Evolutionary conservation across 2,888 invertebrate species (phyloP).

Genomic region (Hypena proboscidalis): DNA sequence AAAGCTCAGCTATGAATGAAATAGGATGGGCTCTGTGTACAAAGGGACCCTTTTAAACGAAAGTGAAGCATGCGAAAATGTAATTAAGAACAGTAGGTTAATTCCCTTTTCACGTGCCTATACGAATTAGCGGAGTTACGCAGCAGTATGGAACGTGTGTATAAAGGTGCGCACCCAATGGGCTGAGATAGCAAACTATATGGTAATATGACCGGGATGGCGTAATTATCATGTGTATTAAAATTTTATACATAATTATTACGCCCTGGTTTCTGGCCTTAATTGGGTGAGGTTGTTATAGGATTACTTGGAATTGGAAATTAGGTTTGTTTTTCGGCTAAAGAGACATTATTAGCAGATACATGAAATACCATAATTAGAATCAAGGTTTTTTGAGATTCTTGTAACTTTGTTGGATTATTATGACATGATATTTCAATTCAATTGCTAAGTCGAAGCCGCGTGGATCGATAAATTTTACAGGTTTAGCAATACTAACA

Average conservation of each 20-base stretch:
- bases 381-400: no score
- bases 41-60: constrained; percentile 76
- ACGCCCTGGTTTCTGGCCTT: background rate
- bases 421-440: no score
- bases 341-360: no score
- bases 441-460: no score
- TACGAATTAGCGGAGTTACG: constrained; percentile 74
- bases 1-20: constrained; percentile 63
- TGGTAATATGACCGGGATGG: constrained; percentile 16
- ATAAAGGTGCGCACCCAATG: constrained; percentile 50
- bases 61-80: constrained; percentile 82
- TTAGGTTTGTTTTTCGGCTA: no score
- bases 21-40: constrained; percentile 65
- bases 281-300: background rate
- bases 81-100: constrained; percentile 83
- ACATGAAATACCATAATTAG: no score
- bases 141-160: constrained; percentile 55
- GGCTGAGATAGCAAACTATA: constrained; percentile 52
- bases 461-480: no score
- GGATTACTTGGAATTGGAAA: background rate
- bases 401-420: no score
- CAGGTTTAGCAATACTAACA: no score
- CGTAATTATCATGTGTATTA: constrained; percentile 15
- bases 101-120: constrained; percentile 79
- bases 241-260: constrained; percentile 15